Evolutionary conservation across 2,888 invertebrate species (phyloP).

Genomic region (Drosophila koepferae): DNA sequence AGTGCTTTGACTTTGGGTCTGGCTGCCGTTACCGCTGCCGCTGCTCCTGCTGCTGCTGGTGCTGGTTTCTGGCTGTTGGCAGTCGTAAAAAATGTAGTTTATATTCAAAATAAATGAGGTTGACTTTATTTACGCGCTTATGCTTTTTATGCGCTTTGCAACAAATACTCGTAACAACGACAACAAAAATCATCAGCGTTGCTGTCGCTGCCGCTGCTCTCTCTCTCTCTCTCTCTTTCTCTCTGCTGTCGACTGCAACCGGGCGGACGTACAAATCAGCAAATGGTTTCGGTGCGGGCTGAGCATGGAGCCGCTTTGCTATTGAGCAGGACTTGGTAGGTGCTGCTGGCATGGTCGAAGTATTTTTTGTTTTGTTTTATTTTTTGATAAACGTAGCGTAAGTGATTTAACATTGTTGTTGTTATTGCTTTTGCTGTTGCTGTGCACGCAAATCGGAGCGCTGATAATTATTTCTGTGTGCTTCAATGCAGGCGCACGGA

Average conservation of each 20-base stretch:
- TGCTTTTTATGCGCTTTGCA: constrained; percentile 80
- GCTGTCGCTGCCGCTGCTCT: constrained; percentile 18
- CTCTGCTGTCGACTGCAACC: constrained; percentile 50
- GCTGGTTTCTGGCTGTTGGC: constrained; percentile 56
- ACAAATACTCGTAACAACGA: constrained; percentile 51
- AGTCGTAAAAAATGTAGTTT: constrained; percentile 80
- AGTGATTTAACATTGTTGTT: constrained; percentile 61
- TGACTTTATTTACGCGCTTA: constrained; percentile 80
- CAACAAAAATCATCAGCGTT: constrained; percentile 47
- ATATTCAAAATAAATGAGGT: constrained; percentile 80
- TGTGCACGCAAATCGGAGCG: constrained; percentile 47
- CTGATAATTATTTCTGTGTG: constrained; percentile 65
- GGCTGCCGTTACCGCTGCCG: constrained; percentile 26
- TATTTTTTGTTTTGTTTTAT: neutral
- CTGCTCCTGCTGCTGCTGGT: constrained; percentile 25
- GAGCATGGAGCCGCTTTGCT: neutral
- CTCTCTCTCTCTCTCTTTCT: neutral
- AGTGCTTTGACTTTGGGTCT: constrained; percentile 67
- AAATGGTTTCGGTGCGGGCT: constrained; percentile 50
- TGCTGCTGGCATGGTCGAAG: neutral
- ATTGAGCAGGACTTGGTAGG: constrained; percentile 11
- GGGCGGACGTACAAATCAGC: constrained; percentile 54
- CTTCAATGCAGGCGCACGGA: constrained; percentile 42
- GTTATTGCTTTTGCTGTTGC: constrained; percentile 10
- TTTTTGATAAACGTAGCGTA: constrained; percentile 62